Evolutionary conservation across 2,113 vertebrate species (phyloP), one percentile per base, ranked within the genome.

Genomic region (Pyrgilauda ruficollis): DNA sequence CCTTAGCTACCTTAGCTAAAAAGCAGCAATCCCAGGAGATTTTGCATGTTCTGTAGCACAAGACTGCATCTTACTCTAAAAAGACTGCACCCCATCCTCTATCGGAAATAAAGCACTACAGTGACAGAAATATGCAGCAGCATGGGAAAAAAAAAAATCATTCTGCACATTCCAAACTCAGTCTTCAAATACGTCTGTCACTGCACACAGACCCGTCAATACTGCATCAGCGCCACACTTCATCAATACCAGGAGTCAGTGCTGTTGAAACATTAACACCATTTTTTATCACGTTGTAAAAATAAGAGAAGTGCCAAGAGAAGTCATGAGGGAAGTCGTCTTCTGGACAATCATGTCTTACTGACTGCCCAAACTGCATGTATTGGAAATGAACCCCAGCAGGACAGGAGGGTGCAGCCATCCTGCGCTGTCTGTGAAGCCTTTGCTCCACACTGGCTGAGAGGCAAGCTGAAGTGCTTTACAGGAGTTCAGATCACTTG

Each of bases 151-250:
- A 37, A 37, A 52, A 46, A 24, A 59, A 22, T 22, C 5, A 43
- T 24, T 22, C 21, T 44, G 33, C 10, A n/a, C 35, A 59, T 55
- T 58, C 12, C 58, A 77, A 91, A 44, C 15, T 49, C 30, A 18
- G 33, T 24, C 35, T 90, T 72, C 64, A 72, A 82, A 79, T 16
- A 43, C 0, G 0, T 24, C 26, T 28, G 41, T 30, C 19, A 3
- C 3, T 52, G 53, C n/a, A 66, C 14, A 33, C 12, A 43, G 27
- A 24, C 31, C 16, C 15, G 13, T 18, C 47, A 18, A 28, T 72
- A 26, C 27, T 46, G 13, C 26, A 47, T 33, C 4, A 53, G 43
- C 55, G 77, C 28, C 2, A 2, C 46, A 66, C n/a, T 66, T 41
- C 3, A 8, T 27, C 13, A 37, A 3, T 10, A 62, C 18, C 41